Conservation (phyloP, 2,888 invertebrate genomes). For the Notocelia uddmanniana region DNA sequence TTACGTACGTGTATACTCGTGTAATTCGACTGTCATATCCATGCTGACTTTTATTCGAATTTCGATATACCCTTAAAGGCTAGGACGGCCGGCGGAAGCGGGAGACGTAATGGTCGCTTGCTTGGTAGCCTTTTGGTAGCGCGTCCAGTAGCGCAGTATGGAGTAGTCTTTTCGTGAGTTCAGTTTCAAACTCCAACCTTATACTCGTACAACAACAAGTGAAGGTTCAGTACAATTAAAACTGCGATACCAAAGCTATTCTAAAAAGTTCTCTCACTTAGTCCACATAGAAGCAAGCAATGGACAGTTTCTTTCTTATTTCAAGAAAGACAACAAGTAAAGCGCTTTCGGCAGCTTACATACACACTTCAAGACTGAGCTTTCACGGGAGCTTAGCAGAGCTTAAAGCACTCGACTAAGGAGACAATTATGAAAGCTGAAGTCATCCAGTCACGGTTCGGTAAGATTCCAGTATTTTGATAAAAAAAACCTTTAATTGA, state of each 20-base stretch:
- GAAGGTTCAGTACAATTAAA: neutral
- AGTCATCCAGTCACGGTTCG: conserved; percentile 21
- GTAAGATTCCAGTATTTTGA: neutral
- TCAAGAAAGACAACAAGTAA: conserved; percentile 6
- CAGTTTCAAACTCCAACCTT: too few relatives aligned
- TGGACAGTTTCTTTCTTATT: neutral
- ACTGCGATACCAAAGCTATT: neutral
- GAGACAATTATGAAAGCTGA: conserved; percentile 40
- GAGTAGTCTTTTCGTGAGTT: too few relatives aligned
- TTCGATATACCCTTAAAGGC: too few relatives aligned
- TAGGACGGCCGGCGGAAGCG: too few relatives aligned
- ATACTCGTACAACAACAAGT: neutral
- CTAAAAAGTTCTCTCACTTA: neutral
- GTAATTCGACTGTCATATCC: too few relatives aligned
- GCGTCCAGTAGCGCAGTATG: too few relatives aligned
- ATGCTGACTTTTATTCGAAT: too few relatives aligned
- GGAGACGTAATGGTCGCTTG: too few relatives aligned
- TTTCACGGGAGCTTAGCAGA: conserved; percentile 22
- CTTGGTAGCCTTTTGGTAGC: too few relatives aligned
- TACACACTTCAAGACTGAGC: conserved; percentile 15
- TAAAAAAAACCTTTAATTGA: neutral
- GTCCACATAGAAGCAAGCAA: neutral
- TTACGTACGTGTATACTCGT: too few relatives aligned
- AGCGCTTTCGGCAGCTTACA: conserved; percentile 9
- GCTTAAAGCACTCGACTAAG: conserved; percentile 26